These are phyloP conservation scores for Psephotus haematonotus DNA, from an alignment of 2,113 vertebrate species.

Conservation along the genomic window DNA sequence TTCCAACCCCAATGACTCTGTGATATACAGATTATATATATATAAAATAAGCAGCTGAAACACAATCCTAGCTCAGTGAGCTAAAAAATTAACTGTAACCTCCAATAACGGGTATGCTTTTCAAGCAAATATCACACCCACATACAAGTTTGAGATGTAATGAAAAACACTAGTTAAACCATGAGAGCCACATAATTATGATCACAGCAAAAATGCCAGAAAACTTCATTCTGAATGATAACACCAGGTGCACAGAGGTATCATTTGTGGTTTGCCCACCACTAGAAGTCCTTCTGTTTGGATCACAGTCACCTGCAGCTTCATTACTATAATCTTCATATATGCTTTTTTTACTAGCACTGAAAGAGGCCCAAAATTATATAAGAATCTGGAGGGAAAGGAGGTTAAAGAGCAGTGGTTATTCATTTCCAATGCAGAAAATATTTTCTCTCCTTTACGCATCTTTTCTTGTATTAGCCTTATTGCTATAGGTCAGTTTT, in stretches of 20 bases:
- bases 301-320: not conserved
- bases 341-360: not conserved
- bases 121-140: not conserved
- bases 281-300: not conserved
- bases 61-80: not conserved
- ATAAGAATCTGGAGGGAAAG: not conserved
- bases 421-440: not conserved
- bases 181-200: not conserved
- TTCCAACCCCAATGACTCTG: not conserved
- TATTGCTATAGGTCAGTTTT: not conserved
- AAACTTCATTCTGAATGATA: not conserved
- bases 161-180: not conserved
- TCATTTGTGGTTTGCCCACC: not conserved
- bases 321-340: not conserved
- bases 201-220: not conserved
- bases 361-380: not conserved
- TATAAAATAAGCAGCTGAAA: not conserved
- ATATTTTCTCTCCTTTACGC: not conserved
- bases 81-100: not conserved
- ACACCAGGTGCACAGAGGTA: not conserved
- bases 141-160: not conserved
- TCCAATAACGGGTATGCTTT: not conserved
- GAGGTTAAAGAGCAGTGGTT: not conserved
- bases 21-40: accelerated
- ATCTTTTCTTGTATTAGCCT: not conserved